Conservation (phyloP, 1,140 invertebrate species). For the Drosophila burlai region DNA sequence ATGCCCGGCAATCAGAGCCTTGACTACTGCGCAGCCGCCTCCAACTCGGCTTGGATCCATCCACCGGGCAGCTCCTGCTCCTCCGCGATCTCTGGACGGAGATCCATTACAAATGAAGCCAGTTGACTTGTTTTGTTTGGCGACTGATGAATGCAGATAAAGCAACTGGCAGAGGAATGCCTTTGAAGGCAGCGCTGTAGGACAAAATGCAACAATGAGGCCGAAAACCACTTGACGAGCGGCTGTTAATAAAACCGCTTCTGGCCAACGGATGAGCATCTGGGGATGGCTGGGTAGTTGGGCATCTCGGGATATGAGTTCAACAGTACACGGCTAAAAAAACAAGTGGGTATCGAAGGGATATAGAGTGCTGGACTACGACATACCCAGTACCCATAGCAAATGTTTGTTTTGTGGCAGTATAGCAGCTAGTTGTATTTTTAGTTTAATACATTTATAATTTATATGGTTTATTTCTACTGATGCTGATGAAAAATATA, state of each 20-base stretch:
- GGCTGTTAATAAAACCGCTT: constrained; percentile 62
- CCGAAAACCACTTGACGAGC: constrained; percentile 69
- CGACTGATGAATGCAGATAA: constrained; percentile 82
- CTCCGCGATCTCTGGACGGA: neutral
- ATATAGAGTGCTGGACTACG: too few relatives aligned
- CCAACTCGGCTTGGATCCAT: constrained; percentile 35
- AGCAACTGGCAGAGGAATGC: constrained; percentile 63
- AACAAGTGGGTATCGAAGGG: neutral
- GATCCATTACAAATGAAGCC: constrained; percentile 73
- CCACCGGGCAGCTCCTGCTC: constrained; percentile 1
- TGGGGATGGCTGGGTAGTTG: neutral
- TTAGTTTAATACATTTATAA: too few relatives aligned
- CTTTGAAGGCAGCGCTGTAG: constrained; percentile 70
- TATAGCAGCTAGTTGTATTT: too few relatives aligned
- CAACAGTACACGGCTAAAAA: neutral
- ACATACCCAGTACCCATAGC: too few relatives aligned
- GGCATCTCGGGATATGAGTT: neutral
- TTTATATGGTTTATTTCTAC: too few relatives aligned
- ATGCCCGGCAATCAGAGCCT: constrained; percentile 70
- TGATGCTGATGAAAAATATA: too few relatives aligned
- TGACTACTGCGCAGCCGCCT: constrained; percentile 75
- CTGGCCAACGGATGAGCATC: constrained; percentile 11
- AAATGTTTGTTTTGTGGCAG: too few relatives aligned
- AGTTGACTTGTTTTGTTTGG: constrained; percentile 70
- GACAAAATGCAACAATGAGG: constrained; percentile 76